Evolutionary conservation across 1,140 invertebrate genomes (phyloP).

Genomic region (Drosophila persimilis): DNA sequence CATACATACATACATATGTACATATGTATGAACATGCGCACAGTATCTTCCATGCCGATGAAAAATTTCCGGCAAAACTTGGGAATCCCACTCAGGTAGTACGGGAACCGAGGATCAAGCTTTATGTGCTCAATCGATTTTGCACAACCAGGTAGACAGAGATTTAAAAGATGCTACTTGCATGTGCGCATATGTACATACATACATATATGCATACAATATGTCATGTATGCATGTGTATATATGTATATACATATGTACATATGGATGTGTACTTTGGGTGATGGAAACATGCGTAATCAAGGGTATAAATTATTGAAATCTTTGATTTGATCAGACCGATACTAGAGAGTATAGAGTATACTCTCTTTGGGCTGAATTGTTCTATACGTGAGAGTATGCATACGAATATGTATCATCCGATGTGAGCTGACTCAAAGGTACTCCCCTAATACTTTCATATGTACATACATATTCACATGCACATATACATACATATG

Average conservation of each 20-base stretch:
- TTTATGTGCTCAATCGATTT: conserved; percentile 13
- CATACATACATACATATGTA: neutral
- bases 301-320: neutral
- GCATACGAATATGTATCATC: too few relatives aligned
- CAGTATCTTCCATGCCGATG: neutral
- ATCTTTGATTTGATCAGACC: too few relatives aligned
- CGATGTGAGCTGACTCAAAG: too few relatives aligned
- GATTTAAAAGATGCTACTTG: conserved; percentile 6
- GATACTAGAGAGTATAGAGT: too few relatives aligned
- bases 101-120: conserved; percentile 5
- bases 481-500: too few relatives aligned
- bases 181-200: neutral
- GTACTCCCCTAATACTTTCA: too few relatives aligned
- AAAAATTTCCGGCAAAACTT: neutral
- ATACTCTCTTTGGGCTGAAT: too few relatives aligned
- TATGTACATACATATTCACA: too few relatives aligned
- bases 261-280: too few relatives aligned
- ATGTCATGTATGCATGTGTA: neutral
- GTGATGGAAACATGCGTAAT: neutral
- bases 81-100: neutral
- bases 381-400: too few relatives aligned
- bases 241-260: neutral
- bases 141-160: conserved; percentile 20
- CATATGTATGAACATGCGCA: neutral
- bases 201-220: neutral